phyloP scores from a whole-genome alignment of 2,888 invertebrate species.

The Sminthurinus aureus region DNA sequence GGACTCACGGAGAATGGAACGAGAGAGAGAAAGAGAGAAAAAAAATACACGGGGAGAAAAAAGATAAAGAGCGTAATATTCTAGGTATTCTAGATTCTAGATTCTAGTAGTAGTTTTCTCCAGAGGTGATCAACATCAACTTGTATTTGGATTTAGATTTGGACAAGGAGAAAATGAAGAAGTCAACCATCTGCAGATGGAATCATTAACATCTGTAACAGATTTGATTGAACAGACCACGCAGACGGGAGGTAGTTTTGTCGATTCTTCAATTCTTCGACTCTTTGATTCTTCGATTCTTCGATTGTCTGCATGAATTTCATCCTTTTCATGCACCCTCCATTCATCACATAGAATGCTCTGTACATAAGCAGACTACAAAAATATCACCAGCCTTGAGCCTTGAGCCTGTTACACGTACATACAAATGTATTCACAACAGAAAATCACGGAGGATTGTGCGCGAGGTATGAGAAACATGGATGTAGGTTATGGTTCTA shows the following conservation, averaged over 20 bases:
- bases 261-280: not conserved
- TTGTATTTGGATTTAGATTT: not conserved
- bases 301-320: constrained; percentile 25
- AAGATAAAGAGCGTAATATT: constrained; percentile 16
- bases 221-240: constrained; percentile 39
- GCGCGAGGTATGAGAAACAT: too few relatives aligned
- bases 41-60: constrained; percentile 31
- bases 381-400: not conserved
- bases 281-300: too few relatives aligned
- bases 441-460: not conserved
- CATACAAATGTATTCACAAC: too few relatives aligned
- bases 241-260: constrained; percentile 26
- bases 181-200: constrained; percentile 36
- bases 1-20: too few relatives aligned
- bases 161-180: constrained; percentile 31
- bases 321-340: constrained; percentile 9
- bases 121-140: too few relatives aligned
- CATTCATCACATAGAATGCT: too few relatives aligned
- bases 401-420: too few relatives aligned
- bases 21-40: too few relatives aligned
- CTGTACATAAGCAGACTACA: not conserved
- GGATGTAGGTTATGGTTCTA: too few relatives aligned
- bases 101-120: too few relatives aligned
- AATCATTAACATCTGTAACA: constrained; percentile 35
- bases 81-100: too few relatives aligned